Base-by-base conservation (phyloP, 2,888 invertebrate genomes). In the Stegophylla sp. region DNA sequence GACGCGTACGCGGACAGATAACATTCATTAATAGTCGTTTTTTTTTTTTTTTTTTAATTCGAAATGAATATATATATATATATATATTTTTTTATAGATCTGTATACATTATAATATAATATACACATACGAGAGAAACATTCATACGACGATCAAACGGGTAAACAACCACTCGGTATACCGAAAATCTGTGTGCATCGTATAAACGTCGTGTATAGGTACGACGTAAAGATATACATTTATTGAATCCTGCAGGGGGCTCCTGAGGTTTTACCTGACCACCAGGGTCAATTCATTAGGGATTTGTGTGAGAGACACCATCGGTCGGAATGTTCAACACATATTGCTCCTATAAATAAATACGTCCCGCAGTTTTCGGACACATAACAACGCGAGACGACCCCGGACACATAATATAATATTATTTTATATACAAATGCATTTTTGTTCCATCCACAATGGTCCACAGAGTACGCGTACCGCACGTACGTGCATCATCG, bases 341-440 rank as follows among this genome's bases (percentile, higher is more conserved):
- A 23, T n/a, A n/a, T 41, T 10, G n/a, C 64, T 17, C 2, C 1
- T 45, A 61, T 34, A 20, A 9, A n/a, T 41, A 23, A 13, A 45
- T 79, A 23, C 69, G 71, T 71, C 79, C 79, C 79, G 79, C 79
- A 41, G 79, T 79, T 71, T 77, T 79, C 71, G 69, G 79, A 79
- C 79, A 77, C 56, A 23, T 20, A 20, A 72, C 63, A 34, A 53
- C 67, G n/a, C 69, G 34, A 59, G 45, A 77, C 77, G 67, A 69
- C 76, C 76, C 56, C n/a, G 12, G 53, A 23, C 41, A 56, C 56
- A 56, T 12, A 72, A 41, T n/a, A 45, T n/a, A 69, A 61, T 61
- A 48, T 48, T 23, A 67, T n/a, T 17, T 51, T 59, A 67, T 43
- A 76, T 76, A 56, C 45, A 77, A 77, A 69, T 59, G 67, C 67